phyloP scores from a whole-genome alignment of 2,888 invertebrate species.

The Ligdia adustata region DNA sequence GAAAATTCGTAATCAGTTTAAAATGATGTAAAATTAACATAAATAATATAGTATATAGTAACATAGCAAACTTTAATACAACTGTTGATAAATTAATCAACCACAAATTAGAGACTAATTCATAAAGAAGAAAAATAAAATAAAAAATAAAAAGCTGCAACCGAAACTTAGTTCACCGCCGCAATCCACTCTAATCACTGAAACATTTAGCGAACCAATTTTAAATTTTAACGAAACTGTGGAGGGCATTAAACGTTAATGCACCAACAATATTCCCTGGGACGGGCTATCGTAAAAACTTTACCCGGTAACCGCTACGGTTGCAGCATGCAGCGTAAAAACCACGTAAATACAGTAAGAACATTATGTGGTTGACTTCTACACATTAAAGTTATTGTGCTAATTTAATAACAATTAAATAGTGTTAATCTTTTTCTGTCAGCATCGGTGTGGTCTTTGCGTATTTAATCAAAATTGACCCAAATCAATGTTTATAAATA shows the following conservation, averaged over 20 bases:
- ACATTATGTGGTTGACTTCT: constrained; percentile 2
- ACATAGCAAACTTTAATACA: background rate
- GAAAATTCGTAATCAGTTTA: no score
- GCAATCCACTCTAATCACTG: constrained; percentile 60
- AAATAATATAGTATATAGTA: no score
- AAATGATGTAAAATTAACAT: no score
- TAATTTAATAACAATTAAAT: no score
- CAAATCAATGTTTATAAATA: no score
- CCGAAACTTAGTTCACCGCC: constrained; percentile 45
- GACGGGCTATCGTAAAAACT: constrained; percentile 77
- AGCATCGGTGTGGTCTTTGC: no score
- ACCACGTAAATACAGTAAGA: constrained; percentile 26
- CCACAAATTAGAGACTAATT: no score
- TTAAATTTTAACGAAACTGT: constrained; percentile 70
- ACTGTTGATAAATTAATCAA: background rate
- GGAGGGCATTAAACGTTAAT: constrained; percentile 74
- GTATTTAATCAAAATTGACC: no score
- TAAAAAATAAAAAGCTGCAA: constrained; percentile 7
- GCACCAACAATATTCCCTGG: constrained; percentile 74
- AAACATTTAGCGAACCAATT: constrained; percentile 68
- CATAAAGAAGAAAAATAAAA: constrained; percentile 10
- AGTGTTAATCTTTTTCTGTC: no score
- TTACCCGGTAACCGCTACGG: constrained; percentile 60
- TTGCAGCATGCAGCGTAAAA: constrained; percentile 45
- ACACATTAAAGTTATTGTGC: background rate